These are phyloP conservation scores for Myrmecophaga tridactyla DNA, from an alignment of 2,113 vertebrate genomes.

Conservation along the genomic window DNA sequence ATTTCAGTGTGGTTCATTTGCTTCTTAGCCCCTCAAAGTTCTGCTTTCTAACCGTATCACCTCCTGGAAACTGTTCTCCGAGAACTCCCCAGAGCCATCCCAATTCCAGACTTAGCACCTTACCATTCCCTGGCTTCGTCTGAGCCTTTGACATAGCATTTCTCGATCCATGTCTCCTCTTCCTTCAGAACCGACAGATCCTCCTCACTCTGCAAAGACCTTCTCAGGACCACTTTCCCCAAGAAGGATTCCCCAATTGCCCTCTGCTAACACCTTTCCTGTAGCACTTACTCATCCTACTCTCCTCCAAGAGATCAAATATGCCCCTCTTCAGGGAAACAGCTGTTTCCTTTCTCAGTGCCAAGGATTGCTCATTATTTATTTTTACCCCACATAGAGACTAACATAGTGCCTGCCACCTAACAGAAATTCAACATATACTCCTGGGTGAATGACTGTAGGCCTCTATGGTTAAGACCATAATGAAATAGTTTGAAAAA, in stretches of 20 bases:
- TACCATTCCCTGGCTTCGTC: background rate
- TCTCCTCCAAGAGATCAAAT: background rate
- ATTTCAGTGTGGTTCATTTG: background rate
- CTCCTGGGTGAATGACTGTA: background rate
- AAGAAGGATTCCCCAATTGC: background rate
- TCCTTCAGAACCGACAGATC: background rate
- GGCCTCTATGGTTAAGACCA: background rate
- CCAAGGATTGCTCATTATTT: background rate
- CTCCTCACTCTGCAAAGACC: background rate
- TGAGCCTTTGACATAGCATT: background rate
- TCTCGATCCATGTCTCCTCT: background rate
- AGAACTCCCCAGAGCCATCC: background rate
- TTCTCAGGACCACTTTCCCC: background rate
- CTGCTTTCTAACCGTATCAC: constrained; percentile 3
- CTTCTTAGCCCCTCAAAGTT: background rate
- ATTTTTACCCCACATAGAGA: background rate
- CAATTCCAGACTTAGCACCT: background rate
- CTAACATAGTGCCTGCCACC: background rate
- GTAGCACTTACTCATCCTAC: background rate
- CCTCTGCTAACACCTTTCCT: background rate
- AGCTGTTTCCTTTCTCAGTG: background rate
- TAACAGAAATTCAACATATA: constrained; percentile 4
- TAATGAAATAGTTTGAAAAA: constrained; percentile 36
- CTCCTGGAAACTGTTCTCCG: background rate
- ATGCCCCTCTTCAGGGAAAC: background rate